Percentiles rank a stretch among this genome's conserved stretches.
phyloP scores from a whole-genome alignment of 2,113 vertebrate genomes.

The Podarcis cretensis region DNA sequence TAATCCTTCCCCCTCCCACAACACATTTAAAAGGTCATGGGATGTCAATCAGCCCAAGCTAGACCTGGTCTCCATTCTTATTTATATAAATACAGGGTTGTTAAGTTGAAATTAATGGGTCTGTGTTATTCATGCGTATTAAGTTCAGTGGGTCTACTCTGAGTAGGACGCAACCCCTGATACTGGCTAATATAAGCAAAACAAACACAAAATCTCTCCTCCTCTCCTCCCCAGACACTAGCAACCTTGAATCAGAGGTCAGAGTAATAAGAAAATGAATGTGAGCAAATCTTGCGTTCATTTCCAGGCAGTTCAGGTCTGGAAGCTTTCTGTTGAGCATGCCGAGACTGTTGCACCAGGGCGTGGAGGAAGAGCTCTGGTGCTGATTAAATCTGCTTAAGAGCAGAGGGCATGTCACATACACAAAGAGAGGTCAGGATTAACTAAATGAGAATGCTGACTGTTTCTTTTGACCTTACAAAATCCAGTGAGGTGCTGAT shows the following conservation, averaged over 20 bases:
- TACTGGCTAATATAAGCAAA: neutral
- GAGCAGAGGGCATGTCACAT: constrained; percentile 46
- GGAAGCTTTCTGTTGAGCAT: constrained; percentile 56
- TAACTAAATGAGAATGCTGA: constrained; percentile 43
- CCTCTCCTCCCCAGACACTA: neutral
- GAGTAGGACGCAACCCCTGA: too few species aligned
- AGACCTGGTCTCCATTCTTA: too few species aligned
- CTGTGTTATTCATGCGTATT: too few species aligned
- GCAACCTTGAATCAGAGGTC: neutral
- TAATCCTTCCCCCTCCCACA: too few species aligned
- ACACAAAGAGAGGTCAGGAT: constrained; percentile 28
- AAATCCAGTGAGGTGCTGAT: constrained; percentile 44
- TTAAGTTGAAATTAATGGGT: too few species aligned
- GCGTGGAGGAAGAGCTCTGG: neutral
- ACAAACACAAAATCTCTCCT: neutral
- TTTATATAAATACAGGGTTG: too few species aligned
- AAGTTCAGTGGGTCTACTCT: too few species aligned
- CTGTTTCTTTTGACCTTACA: constrained; percentile 51
- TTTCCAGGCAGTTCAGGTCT: constrained; percentile 13
- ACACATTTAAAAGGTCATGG: neutral
- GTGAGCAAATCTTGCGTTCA: neutral
- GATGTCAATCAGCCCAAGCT: neutral
- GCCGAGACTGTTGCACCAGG: constrained; percentile 31
- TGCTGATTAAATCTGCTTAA: constrained; percentile 51
- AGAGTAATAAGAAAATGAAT: neutral